These are phyloP conservation scores for Sebastes schlegelii DNA, from an alignment of 2,113 vertebrate species.

Conservation along the genomic window DNA sequence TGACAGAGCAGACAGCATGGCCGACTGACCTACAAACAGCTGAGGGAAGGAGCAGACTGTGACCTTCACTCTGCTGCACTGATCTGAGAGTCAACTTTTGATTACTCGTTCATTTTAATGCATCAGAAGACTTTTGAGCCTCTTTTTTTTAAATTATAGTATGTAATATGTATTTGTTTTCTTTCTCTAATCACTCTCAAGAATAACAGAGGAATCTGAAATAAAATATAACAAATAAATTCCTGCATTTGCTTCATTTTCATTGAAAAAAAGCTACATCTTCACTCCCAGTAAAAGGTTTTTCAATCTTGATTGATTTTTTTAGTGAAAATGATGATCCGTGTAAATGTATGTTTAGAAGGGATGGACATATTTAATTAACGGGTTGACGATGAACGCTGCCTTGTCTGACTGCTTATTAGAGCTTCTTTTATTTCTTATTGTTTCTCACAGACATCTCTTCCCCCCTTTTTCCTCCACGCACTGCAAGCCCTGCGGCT, in stretches of 20 bases:
- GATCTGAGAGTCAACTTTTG: slow-evolving; percentile 27
- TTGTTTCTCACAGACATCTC: slow-evolving; percentile 46
- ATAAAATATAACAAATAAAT: neutral
- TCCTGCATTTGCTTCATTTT: neutral
- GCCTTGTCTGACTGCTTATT: slow-evolving; percentile 33
- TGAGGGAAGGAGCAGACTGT: slow-evolving; percentile 53
- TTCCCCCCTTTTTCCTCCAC: slow-evolving; percentile 2
- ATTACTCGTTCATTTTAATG: neutral
- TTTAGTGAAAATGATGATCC: slow-evolving; percentile 6
- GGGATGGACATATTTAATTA: slow-evolving; percentile 41
- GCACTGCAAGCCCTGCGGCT: slow-evolving; percentile 51
- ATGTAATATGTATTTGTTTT: neutral
- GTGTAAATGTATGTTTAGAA: slow-evolving; percentile 8
- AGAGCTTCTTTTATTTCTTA: slow-evolving; percentile 45
- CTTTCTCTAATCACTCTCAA: neutral
- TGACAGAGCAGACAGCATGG: slow-evolving; percentile 74
- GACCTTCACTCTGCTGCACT: slow-evolving; percentile 70
- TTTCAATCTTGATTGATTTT: slow-evolving; percentile 16
- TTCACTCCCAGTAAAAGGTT: neutral
- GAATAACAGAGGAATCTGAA: neutral
- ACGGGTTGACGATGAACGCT: slow-evolving; percentile 8
- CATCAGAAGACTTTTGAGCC: neutral
- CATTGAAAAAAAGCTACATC: neutral
- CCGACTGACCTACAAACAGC: slow-evolving; percentile 80
- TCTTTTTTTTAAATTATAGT: neutral